Base-by-base conservation (phyloP, 1,140 invertebrate species). In the Penaeus chinensis region DNA sequence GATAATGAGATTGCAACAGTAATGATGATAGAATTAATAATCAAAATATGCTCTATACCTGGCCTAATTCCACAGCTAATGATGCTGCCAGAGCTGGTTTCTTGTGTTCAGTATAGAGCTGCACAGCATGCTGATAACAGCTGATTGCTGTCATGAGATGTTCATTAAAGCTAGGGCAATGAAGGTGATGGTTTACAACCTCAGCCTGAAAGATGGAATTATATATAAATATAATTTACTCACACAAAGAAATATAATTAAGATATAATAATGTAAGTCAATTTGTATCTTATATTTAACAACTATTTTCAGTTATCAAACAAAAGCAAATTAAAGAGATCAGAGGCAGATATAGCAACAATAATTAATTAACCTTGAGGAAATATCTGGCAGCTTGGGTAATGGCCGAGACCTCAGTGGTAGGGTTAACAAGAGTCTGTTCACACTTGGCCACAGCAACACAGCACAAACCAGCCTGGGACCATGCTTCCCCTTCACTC, bases 381-480 rank as follows among this genome's bases (percentile, higher is more conserved):
- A 89, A 90, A 47, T 84, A 88, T 18, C 89, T 77, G 22, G 87
- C 89, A 61, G 89, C 89, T 78, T 90, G 85, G 37, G 87, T 87
- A 22, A 90, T 77, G 11, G 89, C 82, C 19, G 87, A 80, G 77
- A 87, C 89, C 66, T 89, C 89, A 42, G 89, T 89, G 54, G 85
- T 80, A 3, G 89, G 81, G 62, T 90, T 90, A 61, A 85, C 84
- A 16, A 90, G 84, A 32, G 87, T 85, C 54, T 90, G 89, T 60
- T 90, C 87, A 71, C 87, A 89, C 47, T 74, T 81, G 16, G 87
- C 89, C 16, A 90, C 87, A 27, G 89, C 89, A 19, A 90, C 84
- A 77, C 87, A 90, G 76, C 89, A 90, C 60, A 90, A 61, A 10
- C 89, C 89, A 71, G 89, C 87, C 74, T 89, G 87, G 63, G 89